Conservation (phyloP, 2,888 invertebrate species). For the Agriopis leucophaearia region DNA sequence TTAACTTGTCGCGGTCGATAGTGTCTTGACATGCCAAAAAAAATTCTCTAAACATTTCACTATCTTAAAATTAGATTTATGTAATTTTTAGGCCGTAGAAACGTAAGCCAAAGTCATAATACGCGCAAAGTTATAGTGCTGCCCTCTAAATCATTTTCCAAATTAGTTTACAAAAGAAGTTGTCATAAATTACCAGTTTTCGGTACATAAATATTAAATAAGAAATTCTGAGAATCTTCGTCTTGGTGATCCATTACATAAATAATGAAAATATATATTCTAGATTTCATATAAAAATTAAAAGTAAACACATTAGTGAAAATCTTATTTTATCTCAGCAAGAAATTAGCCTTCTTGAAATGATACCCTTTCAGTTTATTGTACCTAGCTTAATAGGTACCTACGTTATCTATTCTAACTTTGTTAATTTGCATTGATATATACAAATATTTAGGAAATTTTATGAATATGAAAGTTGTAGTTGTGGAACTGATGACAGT, state of each 20-base stretch:
- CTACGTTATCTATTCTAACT: not conserved
- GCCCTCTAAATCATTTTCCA: not conserved
- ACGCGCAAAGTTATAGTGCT: not conserved
- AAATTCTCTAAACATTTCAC: conserved; percentile 13
- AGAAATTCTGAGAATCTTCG: not conserved
- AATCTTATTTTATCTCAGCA: not conserved
- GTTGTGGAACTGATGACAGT: no score
- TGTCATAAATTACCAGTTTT: no score
- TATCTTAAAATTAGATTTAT: conserved; percentile 22
- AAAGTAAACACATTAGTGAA: not conserved
- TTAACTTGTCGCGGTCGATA: conserved; percentile 18
- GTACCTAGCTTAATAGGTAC: not conserved
- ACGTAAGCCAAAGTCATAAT: conserved; percentile 5
- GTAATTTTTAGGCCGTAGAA: not conserved
- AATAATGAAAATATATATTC: not conserved
- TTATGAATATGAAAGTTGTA: not conserved
- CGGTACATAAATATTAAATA: not conserved
- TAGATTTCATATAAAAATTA: not conserved
- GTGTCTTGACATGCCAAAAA: conserved; percentile 16
- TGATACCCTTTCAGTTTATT: not conserved
- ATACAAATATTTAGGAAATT: not conserved
- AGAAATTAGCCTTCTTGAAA: not conserved
- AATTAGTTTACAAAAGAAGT: conserved; percentile 10
- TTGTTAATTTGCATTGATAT: not conserved
- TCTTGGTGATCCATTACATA: not conserved